Percentiles rank a stretch among this genome's conserved stretches.
Evolutionary conservation across 2,113 vertebrate genomes (phyloP).

Genomic region (Pseudorhombus dupliciocellatus): DNA sequence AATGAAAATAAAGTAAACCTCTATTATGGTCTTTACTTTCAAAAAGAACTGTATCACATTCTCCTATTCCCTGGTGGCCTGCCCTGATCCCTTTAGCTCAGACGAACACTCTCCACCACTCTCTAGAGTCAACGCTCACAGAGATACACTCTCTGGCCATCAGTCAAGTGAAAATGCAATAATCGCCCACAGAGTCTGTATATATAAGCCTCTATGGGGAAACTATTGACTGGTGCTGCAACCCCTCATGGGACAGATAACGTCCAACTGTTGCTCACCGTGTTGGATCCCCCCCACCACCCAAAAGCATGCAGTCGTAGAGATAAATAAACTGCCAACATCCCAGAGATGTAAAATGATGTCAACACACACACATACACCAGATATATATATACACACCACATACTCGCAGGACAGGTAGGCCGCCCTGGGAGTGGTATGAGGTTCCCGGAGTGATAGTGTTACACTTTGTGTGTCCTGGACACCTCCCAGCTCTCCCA

Average conservation of each 20-base stretch:
- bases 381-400: neutral
- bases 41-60: conserved; percentile 56
- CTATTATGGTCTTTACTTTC: conserved; percentile 39
- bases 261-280: conserved; percentile 60
- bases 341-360: neutral
- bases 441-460: conserved; percentile 66
- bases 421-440: conserved; percentile 59
- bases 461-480: conserved; percentile 71
- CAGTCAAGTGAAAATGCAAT: conserved; percentile 52
- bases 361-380: conserved; percentile 22
- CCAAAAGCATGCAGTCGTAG: conserved; percentile 31
- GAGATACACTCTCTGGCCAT: conserved; percentile 43
- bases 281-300: conserved; percentile 21
- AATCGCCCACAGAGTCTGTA: conserved; percentile 31
- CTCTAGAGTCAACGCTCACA: conserved; percentile 55
- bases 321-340: conserved; percentile 28
- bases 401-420: conserved; percentile 38
- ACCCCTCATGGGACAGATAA: conserved; percentile 17
- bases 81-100: conserved; percentile 22
- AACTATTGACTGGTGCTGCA: conserved; percentile 41
- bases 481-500: conserved; percentile 58
- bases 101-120: conserved; percentile 3
- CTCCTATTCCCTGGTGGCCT: conserved; percentile 36
- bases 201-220: conserved; percentile 37
- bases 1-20: conserved; percentile 8